A percentile compares a stretch with the other conserved stretches of the same genome.
These are phyloP conservation scores for Beris chalybata DNA, from an alignment of 2,888 invertebrate genomes.

Conservation along the genomic window DNA sequence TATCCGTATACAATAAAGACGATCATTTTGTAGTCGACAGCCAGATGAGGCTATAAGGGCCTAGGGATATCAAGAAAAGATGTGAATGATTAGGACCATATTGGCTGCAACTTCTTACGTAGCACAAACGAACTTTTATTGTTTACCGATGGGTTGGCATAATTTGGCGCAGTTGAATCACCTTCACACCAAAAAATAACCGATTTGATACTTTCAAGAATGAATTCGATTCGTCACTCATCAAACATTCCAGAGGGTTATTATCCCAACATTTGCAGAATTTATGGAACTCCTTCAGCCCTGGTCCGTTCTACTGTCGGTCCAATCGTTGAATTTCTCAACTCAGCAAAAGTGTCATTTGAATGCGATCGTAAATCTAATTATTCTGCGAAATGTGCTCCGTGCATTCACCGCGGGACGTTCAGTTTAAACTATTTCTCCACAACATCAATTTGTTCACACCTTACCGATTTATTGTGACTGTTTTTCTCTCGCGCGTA, in stretches of 20 bases:
- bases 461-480: slow-evolving; percentile 5
- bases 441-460: slow-evolving; percentile 25
- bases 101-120: too few relatives aligned
- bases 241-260: slow-evolving; percentile 9
- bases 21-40: too few relatives aligned
- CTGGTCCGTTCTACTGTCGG: slow-evolving; percentile 19
- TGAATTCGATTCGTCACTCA: slow-evolving; percentile 14
- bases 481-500: background rate
- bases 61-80: too few relatives aligned
- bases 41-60: too few relatives aligned
- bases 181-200: background rate
- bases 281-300: slow-evolving; percentile 22
- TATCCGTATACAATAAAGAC: too few relatives aligned
- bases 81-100: too few relatives aligned
- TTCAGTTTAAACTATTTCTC: background rate
- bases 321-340: slow-evolving; percentile 12
- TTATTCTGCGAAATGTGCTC: slow-evolving; percentile 26
- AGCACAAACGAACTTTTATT: background rate
- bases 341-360: slow-evolving; percentile 31
- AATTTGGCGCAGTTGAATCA: background rate
- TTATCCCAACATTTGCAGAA: slow-evolving; percentile 10
- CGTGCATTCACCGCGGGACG: slow-evolving; percentile 2
- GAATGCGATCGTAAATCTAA: slow-evolving; percentile 36
- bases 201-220: background rate
- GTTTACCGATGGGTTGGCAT: background rate